Evolutionary conservation across 2,797 vertebrate genomes (phyloP), one percentile per base, ranked within the genome.

Genomic region (Aulostomus chinensis): DNA sequence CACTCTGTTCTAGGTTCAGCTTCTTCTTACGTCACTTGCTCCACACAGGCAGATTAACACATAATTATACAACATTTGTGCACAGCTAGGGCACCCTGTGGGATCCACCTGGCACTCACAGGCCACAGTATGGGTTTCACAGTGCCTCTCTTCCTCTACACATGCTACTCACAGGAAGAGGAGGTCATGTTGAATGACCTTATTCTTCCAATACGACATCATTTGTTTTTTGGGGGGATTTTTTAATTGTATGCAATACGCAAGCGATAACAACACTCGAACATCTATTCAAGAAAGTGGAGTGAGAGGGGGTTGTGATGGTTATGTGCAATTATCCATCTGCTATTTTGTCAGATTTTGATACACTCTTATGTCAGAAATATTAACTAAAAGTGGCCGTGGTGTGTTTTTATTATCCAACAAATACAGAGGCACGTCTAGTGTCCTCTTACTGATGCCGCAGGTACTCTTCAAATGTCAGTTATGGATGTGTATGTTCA

Each of bases 31-130:
- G 38, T 68, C 56, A 68, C 26, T 39, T 24, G 30, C 18, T 73
- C 54, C 36, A 48, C 69, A 41, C 51, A 28, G 59, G 51, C 73
- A 85, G 60, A 86, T 88, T 81, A 85, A 68, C 73, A 77, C 42
- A 22, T 86, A 86, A 85, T 85, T 87, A 76, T 59, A 52, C 53
- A 73, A 75, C 86, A 87, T 88, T 87, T 90, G 86, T 79, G 59
- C 81, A 43, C 83, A 76, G 86, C 62, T 30, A 69, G 73, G 54
- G 42, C 54, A 36, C 81, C 50, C 79, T 59, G 67, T 76, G 48
- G 58, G 70, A 68, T 73, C 69, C 71, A 81, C 76, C 78, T 85
- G 83, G 81, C 63, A 32, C 22, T 22, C 7, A 13, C 64, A 33
- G 56, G 55, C 64, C 42, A 14, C 33, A 4, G 49, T 56, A 61